Percentiles rank a stretch among this genome's conserved stretches.
These are phyloP conservation scores for Lepidonotus clava DNA, from an alignment of 2,888 invertebrate genomes.

Conservation along the genomic window DNA sequence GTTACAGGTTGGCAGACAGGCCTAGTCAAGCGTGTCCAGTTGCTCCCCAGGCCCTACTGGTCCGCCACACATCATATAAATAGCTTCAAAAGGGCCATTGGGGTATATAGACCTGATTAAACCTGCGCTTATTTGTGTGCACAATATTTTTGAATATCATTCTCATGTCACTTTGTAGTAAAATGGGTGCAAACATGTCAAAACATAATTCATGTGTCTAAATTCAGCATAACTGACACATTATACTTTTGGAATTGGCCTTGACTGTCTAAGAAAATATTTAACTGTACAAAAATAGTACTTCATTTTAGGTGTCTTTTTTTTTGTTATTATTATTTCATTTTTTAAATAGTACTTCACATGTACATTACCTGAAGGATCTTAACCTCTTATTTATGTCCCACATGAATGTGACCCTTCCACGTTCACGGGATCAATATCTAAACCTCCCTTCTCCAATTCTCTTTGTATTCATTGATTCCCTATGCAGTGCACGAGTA, in stretches of 20 bases:
- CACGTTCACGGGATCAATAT: background rate
- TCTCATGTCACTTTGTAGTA: too few species aligned
- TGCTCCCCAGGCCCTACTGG: too few species aligned
- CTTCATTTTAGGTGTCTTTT: background rate
- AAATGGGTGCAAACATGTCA: background rate
- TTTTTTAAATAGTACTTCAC: background rate
- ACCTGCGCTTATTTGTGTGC: too few species aligned
- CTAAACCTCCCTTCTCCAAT: too few species aligned
- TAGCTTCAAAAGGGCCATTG: too few species aligned
- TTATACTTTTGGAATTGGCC: too few species aligned
- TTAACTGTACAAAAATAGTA: background rate
- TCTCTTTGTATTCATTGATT: background rate
- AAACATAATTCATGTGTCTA: background rate
- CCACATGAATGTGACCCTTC: background rate
- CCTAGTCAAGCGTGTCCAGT: too few species aligned
- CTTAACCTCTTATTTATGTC: background rate
- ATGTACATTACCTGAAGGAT: background rate
- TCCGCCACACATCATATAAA: too few species aligned
- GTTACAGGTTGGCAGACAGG: too few species aligned
- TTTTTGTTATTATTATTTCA: background rate
- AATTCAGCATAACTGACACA: background rate
- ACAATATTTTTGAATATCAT: too few species aligned
- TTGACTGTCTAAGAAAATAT: background rate
- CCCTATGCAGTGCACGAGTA: conserved; percentile 17
- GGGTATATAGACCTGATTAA: too few species aligned